A percentile compares a stretch with the other conserved stretches of the same genome.
Evolutionary conservation across 2,888 invertebrate species (phyloP).

Genomic region (Oeneis ivallda): DNA sequence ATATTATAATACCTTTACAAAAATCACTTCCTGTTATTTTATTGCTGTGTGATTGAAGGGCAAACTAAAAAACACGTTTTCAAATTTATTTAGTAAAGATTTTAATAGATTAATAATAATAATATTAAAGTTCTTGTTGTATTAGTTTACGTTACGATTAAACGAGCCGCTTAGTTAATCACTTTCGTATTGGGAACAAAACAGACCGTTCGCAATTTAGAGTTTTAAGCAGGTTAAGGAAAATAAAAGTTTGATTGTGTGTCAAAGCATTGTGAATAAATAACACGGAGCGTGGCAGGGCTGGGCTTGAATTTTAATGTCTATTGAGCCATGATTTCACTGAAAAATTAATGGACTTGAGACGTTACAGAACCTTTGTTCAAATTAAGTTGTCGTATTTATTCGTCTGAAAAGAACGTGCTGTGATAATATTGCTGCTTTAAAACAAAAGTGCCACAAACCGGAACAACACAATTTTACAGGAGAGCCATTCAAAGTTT

Average conservation of each 20-base stretch:
- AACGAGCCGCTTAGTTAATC: constrained; percentile 2
- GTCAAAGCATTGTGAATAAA: constrained; percentile 65
- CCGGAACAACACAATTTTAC: too few species aligned
- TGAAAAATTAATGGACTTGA: constrained; percentile 57
- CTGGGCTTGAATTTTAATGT: constrained; percentile 41
- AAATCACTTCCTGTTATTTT: too few species aligned
- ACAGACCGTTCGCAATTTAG: neutral
- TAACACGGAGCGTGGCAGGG: constrained; percentile 45
- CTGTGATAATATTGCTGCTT: neutral
- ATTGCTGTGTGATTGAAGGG: too few species aligned
- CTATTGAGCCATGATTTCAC: constrained; percentile 44
- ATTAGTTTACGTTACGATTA: too few species aligned
- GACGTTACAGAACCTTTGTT: constrained; percentile 37
- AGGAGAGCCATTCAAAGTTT: too few species aligned
- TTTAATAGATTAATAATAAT: too few species aligned
- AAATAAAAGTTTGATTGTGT: constrained; percentile 56
- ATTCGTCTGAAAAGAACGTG: too few species aligned
- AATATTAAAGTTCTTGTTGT: too few species aligned
- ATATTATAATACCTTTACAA: too few species aligned
- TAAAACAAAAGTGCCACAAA: neutral
- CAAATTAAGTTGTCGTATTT: constrained; percentile 9
- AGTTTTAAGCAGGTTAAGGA: constrained; percentile 4
- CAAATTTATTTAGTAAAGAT: neutral
- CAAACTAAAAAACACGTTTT: too few species aligned
- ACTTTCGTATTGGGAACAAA: constrained; percentile 6